phyloP scores from a whole-genome alignment of 2,888 invertebrate genomes.

The Dasypogon diadema region DNA sequence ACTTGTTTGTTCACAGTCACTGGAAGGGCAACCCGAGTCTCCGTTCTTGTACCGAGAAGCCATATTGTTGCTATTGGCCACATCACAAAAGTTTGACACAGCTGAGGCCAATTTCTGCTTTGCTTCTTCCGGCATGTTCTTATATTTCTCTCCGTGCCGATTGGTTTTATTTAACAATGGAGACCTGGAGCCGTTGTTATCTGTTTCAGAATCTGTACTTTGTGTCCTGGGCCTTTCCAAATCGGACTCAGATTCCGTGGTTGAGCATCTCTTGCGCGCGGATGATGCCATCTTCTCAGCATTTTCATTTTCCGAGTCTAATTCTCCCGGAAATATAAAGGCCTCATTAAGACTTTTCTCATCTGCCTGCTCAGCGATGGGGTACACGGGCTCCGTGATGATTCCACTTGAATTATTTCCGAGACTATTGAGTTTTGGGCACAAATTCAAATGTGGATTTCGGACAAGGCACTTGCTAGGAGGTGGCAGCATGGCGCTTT shows the following conservation, averaged over 20 bases:
- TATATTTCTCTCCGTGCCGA: conserved; percentile 52
- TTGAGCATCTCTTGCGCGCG: conserved; percentile 57
- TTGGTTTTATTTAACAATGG: conserved; percentile 73
- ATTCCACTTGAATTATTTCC: conserved; percentile 55
- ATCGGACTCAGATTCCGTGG: conserved; percentile 60
- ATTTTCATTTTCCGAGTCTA: conserved; percentile 70
- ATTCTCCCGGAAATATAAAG: conserved; percentile 25
- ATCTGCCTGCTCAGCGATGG: conserved; percentile 87
- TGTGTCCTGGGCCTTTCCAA: conserved; percentile 61
- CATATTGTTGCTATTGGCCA: conserved; percentile 8
- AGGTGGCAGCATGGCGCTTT: conserved; percentile 75
- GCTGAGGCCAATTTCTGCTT: conserved; percentile 53
- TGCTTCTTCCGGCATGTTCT: conserved; percentile 60
- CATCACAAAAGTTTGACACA: conserved; percentile 57
- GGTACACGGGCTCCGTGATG: conserved; percentile 77
- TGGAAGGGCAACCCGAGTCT: conserved; percentile 69
- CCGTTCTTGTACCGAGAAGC: conserved; percentile 61
- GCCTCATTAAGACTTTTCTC: conserved; percentile 71
- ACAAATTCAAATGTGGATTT: conserved; percentile 78
- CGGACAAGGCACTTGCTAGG: conserved; percentile 78
- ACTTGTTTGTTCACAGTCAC: conserved; percentile 73
- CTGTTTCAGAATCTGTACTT: conserved; percentile 75
- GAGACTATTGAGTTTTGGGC: conserved; percentile 70
- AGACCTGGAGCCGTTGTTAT: conserved; percentile 78
- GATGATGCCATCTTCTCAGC: conserved; percentile 26